phyloP scores from a whole-genome alignment of 1,140 invertebrate species.

The Mya arenaria region DNA sequence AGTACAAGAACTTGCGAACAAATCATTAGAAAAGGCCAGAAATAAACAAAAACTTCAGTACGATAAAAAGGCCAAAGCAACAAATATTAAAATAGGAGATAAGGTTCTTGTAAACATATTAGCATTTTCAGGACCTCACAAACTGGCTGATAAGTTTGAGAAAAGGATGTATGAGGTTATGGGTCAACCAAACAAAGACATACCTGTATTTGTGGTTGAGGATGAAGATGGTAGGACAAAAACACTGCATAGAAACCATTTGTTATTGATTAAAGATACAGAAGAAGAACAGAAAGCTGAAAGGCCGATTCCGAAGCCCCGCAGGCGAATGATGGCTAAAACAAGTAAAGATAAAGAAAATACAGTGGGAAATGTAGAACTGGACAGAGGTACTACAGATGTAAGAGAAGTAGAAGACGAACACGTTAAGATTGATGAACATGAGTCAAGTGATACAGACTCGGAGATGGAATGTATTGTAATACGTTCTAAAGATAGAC shows the following conservation, averaged over 20 bases:
- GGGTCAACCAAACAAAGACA: constrained; percentile 13
- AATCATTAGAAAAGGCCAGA: neutral
- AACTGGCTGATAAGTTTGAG: neutral
- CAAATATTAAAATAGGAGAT: neutral
- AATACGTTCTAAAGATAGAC: too few relatives aligned
- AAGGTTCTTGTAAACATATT: constrained; percentile 14
- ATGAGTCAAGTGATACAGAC: too few relatives aligned
- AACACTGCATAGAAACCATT: constrained; percentile 7
- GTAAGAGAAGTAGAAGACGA: too few relatives aligned
- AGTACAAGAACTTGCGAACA: constrained; percentile 13
- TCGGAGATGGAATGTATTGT: too few relatives aligned
- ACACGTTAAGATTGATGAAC: too few relatives aligned
- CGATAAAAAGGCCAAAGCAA: constrained; percentile 22
- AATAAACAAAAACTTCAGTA: neutral
- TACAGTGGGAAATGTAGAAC: too few relatives aligned
- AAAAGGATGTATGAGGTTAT: neutral
- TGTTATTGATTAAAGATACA: neutral
- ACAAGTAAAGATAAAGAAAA: too few relatives aligned
- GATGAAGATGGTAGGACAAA: constrained; percentile 2
- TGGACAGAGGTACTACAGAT: too few relatives aligned
- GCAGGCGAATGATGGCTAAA: too few relatives aligned
- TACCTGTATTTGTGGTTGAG: constrained; percentile 14
- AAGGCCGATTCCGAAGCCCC: neutral
- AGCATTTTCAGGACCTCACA: constrained; percentile 8
- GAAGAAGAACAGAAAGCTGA: neutral